These are phyloP conservation scores for Scalopus aquaticus DNA, from an alignment of 2,113 vertebrate species.

Conservation along the genomic window DNA sequence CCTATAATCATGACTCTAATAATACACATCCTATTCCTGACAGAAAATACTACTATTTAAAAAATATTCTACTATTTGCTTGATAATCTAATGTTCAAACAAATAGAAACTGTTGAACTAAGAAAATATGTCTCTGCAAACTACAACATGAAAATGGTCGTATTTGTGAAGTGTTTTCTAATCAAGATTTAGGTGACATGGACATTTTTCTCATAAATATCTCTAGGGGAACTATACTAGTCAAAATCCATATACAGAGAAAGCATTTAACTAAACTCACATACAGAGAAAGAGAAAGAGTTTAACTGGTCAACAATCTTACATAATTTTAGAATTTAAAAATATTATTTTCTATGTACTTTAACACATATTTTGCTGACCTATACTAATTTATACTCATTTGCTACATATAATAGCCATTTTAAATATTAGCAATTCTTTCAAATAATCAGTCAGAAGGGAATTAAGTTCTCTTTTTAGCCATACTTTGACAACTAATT, in stretches of 20 bases:
- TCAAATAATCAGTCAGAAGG: conserved; percentile 56
- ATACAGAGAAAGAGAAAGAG: neutral
- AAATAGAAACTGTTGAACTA: neutral
- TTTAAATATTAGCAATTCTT: conserved; percentile 41
- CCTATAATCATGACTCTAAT: neutral
- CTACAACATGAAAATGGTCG: neutral
- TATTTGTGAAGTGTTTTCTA: neutral
- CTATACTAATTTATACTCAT: conserved; percentile 41
- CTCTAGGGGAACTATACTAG: neutral
- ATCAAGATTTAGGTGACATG: neutral
- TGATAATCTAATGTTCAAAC: neutral
- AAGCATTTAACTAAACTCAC: neutral
- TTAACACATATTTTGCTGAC: conserved; percentile 28
- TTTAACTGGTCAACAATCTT: conserved; percentile 14
- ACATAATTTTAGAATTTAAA: conserved; percentile 45
- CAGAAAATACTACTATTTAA: neutral
- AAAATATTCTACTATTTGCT: neutral
- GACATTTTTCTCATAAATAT: neutral
- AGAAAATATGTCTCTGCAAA: neutral
- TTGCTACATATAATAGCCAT: conserved; percentile 54
- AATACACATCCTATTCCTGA: neutral
- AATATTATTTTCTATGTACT: neutral
- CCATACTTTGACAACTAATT: conserved; percentile 50
- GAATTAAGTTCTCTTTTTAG: conserved; percentile 40
- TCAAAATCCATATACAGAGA: neutral